Base-by-base conservation (phyloP, 1,140 invertebrate genomes). In the Rhopalosiphum maidis region DNA sequence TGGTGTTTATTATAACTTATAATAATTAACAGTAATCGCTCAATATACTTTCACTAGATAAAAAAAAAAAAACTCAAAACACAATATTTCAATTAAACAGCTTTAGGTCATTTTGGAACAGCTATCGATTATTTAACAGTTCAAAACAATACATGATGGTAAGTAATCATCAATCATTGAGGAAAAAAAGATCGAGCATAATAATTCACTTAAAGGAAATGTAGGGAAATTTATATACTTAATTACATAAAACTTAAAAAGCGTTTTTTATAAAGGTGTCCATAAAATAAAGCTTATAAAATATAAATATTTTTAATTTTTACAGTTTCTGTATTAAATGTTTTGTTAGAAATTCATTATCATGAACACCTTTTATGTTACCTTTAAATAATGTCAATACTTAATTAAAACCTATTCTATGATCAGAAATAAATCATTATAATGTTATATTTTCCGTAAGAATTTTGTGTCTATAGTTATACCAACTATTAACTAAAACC, bases 41-140 rank as follows among this genome's bases (percentile, higher is more conserved):
- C n/a, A 46, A 48, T 48, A n/a, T 46, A 48, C n/a, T 48, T 48
- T 2, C 46, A 48, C 30, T 30, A 4, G 25, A 46, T 87, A 87
- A n/a, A 86, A 85, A 86, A 85, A 86, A 46, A 43, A 18, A 77
- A 30, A 87, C 43, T 46, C 46, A 43, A 18, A 46, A 87, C 86
- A 87, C 30, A 48, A 48, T 87, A 87, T 87, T 87, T 87, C 86
- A 48, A 87, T 87, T 46, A 87, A 87, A 48, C 15, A 7, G 43
- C 46, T 43, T 87, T 21, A 87, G 46, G 41, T 46, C 46, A n/a
- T 87, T 87, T 87, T 87, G 18, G 18, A 6, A 87, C 30, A 30
- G 18, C 46, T 21, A 87, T 87, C 46, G 86, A 87, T 87, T 87
- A 48, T 87, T 87, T 43, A 87, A 87, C 86, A 87, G 35, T 87